These are phyloP conservation scores for Oxygymnocypris stewartii DNA, from an alignment of 2,113 vertebrate genomes.

Conservation along the genomic window DNA sequence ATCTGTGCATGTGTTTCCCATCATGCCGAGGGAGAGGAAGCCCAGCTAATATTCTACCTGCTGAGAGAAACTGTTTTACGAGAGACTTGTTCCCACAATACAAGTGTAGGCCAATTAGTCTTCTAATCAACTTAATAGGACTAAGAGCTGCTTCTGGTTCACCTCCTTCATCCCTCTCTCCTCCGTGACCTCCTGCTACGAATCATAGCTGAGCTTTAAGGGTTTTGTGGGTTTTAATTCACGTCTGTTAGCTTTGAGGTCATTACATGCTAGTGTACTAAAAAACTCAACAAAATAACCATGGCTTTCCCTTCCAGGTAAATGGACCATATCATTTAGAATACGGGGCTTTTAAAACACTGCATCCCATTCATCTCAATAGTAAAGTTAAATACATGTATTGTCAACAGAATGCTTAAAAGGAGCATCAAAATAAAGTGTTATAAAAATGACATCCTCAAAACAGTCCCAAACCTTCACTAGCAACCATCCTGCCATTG, in stretches of 20 bases:
- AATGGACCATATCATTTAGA: not conserved
- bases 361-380: not conserved
- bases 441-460: too few relatives aligned
- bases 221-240: constrained; percentile 8
- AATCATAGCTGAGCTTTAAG: not conserved
- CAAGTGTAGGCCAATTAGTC: constrained; percentile 62
- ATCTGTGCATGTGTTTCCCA: constrained; percentile 46
- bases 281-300: not conserved
- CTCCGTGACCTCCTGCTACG: not conserved
- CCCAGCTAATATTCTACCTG: constrained; percentile 66
- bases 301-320: not conserved
- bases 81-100: constrained; percentile 59
- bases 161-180: not conserved
- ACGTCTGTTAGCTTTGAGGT: not conserved
- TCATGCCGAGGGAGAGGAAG: constrained; percentile 29
- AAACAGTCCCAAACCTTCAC: not conserved
- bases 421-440: too few relatives aligned
- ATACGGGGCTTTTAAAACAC: not conserved
- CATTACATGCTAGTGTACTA: not conserved
- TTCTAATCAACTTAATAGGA: constrained; percentile 59
- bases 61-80: constrained; percentile 68
- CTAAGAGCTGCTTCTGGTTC: constrained; percentile 12
- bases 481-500: not conserved
- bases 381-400: too few relatives aligned
- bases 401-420: too few relatives aligned